Percentiles rank a stretch among this genome's conserved stretches.
phyloP scores from a whole-genome alignment of 2,888 invertebrate genomes.

The Brachyptera putata region DNA sequence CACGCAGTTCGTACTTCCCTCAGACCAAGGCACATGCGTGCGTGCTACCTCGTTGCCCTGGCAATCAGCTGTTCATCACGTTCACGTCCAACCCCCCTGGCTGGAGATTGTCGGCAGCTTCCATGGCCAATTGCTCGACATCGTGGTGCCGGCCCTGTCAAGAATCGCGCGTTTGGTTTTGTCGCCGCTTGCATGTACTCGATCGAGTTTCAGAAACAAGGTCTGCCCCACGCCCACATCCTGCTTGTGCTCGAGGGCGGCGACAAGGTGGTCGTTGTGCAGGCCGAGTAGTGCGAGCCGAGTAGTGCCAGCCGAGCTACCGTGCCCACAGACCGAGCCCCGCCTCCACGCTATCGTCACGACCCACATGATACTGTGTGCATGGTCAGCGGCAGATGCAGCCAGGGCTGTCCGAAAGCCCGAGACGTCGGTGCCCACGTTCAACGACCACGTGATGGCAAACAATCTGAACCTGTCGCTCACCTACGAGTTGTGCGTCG shows the following conservation, averaged over 20 bases:
- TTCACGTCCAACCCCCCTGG: slow-evolving; percentile 38
- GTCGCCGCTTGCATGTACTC: slow-evolving; percentile 28
- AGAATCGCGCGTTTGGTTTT: slow-evolving; percentile 33
- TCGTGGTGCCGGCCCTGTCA: slow-evolving; percentile 29
- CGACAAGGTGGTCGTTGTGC: slow-evolving; percentile 36
- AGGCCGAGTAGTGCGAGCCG: slow-evolving; percentile 32
- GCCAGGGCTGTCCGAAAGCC: slow-evolving; percentile 30
- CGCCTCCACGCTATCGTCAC: slow-evolving; percentile 30
- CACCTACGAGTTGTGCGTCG: slow-evolving; percentile 37
- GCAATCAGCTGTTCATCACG: slow-evolving; percentile 34
- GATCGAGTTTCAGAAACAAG: slow-evolving; percentile 41
- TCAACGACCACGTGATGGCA: slow-evolving; percentile 42
- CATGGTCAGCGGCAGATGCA: slow-evolving; percentile 7
- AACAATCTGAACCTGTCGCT: slow-evolving; percentile 40
- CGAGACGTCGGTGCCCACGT: slow-evolving; percentile 33
- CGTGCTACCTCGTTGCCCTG: slow-evolving; percentile 35
- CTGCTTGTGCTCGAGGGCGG: slow-evolving; percentile 35
- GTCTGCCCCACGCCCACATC: slow-evolving; percentile 37
- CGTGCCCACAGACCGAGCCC: slow-evolving; percentile 14
- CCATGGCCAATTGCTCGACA: slow-evolving; percentile 25
- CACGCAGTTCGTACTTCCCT: slow-evolving; percentile 32
- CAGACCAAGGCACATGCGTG: slow-evolving; percentile 30
- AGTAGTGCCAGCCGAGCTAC: slow-evolving; percentile 27
- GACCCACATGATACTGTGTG: slow-evolving; percentile 32
- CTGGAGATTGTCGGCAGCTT: slow-evolving; percentile 35